These are phyloP conservation scores for Polydrusus cervinus DNA, from an alignment of 2,888 invertebrate species.

Conservation along the genomic window DNA sequence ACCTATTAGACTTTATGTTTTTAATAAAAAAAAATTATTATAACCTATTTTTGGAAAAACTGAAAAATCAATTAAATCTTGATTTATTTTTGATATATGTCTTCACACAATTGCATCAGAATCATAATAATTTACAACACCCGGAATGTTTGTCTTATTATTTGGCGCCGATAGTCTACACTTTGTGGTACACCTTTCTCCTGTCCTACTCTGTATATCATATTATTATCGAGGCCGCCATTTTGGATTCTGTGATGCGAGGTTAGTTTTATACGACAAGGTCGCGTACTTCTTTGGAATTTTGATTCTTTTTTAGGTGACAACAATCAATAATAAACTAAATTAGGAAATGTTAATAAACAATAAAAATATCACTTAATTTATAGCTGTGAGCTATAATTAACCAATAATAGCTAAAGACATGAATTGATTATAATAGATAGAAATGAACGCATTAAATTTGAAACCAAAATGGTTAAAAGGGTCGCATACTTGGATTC, in stretches of 20 bases:
- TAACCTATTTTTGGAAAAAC: too few species aligned
- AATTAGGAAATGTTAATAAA: conserved; percentile 14
- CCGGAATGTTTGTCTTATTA: background rate
- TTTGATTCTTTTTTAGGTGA: conserved; percentile 28
- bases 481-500: too few species aligned
- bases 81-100: too few species aligned
- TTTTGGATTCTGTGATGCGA: conserved; percentile 35
- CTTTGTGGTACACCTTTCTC: conserved; percentile 28
- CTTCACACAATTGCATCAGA: conserved; percentile 5
- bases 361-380: background rate
- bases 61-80: too few species aligned
- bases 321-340: conserved; percentile 3
- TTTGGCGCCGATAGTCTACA: conserved; percentile 32
- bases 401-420: background rate
- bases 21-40: too few species aligned
- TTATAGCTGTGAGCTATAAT: background rate
- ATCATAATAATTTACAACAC: background rate
- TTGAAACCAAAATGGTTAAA: too few species aligned
- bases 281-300: conserved; percentile 54
- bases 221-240: conserved; percentile 31
- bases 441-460: too few species aligned
- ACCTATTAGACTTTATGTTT: too few species aligned
- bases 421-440: too few species aligned
- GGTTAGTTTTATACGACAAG: conserved; percentile 47
- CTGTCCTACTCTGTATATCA: conserved; percentile 30